phyloP scores from a whole-genome alignment of 2,888 invertebrate species.

The Cryptocephalus primarius region DNA sequence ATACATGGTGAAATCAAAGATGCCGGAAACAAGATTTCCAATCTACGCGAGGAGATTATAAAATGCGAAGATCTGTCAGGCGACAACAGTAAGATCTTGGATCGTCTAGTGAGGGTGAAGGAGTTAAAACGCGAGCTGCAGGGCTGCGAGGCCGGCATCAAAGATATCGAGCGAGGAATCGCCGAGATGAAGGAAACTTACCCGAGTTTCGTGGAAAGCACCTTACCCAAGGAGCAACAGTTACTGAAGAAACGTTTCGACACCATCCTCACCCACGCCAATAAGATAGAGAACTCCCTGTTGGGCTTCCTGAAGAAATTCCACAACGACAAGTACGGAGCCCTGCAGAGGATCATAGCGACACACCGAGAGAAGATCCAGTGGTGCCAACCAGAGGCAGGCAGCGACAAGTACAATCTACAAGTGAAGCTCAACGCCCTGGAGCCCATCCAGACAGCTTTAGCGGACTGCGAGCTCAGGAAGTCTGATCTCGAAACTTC shows the following conservation, averaged over 20 bases:
- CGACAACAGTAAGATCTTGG: slow-evolving; percentile 71
- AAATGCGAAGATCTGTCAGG: slow-evolving; percentile 86
- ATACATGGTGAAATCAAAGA: slow-evolving; percentile 62
- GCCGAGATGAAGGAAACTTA: slow-evolving; percentile 61
- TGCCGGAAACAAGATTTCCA: slow-evolving; percentile 57
- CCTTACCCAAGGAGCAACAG: slow-evolving; percentile 70
- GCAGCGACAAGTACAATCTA: slow-evolving; percentile 83
- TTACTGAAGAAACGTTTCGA: slow-evolving; percentile 77
- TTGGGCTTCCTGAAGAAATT: slow-evolving; percentile 76
- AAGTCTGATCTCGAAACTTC: slow-evolving; percentile 60
- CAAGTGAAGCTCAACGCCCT: slow-evolving; percentile 81
- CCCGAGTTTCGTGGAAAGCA: slow-evolving; percentile 67
- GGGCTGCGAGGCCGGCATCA: slow-evolving; percentile 54
- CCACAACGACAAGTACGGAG: slow-evolving; percentile 73
- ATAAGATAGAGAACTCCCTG: slow-evolving; percentile 71
- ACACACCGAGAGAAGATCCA: slow-evolving; percentile 78
- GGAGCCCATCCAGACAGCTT: slow-evolving; percentile 60
- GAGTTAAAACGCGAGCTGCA: slow-evolving; percentile 60
- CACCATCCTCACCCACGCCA: slow-evolving; percentile 63
- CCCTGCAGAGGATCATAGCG: slow-evolving; percentile 68
- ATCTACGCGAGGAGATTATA: slow-evolving; percentile 70
- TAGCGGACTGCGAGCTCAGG: slow-evolving; percentile 57
- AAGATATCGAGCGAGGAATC: slow-evolving; percentile 56
- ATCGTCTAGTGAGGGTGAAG: slow-evolving; percentile 65
- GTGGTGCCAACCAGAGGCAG: slow-evolving; percentile 84